Percentiles rank a stretch among this genome's conserved stretches.
Conservation (phyloP, 2,113 vertebrate genomes). For the Tapirus terrestris region DNA sequence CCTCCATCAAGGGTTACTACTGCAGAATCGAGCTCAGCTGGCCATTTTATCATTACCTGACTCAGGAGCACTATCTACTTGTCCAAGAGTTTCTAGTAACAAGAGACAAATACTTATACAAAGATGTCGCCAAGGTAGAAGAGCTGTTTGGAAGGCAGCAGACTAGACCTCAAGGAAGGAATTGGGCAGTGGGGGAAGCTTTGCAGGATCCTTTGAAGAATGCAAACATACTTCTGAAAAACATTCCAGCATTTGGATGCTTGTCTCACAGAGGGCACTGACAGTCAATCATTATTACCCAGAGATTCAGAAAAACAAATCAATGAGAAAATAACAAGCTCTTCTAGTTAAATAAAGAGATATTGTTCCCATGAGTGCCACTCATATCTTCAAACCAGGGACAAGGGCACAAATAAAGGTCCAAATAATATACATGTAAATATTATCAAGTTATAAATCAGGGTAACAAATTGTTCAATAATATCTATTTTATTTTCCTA, state of each 20-base stretch:
- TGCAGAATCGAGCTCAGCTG: not conserved
- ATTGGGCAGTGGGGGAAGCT: not conserved
- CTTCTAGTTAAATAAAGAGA: not conserved
- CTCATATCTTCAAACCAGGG: not conserved
- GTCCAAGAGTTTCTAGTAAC: not conserved
- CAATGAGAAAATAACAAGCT: not conserved
- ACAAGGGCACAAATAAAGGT: fast-evolving
- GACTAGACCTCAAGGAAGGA: not conserved
- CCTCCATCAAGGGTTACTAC: not conserved
- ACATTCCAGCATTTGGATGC: not conserved
- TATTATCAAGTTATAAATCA: not conserved
- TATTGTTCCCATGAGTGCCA: not conserved
- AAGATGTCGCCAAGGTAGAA: not conserved
- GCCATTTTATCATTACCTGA: not conserved
- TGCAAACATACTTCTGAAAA: not conserved
- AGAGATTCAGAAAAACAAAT: not conserved
- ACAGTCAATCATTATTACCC: not conserved
- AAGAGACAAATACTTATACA: not conserved
- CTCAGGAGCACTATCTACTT: not conserved
- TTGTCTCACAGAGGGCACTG: not conserved
- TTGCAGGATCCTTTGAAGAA: not conserved
- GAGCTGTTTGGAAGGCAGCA: not conserved
- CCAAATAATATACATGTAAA: not conserved
- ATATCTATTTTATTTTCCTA: not conserved
- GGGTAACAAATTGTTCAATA: not conserved